Evolutionary conservation across 2,797 vertebrate species (phyloP), one percentile per base, ranked within the genome.

Genomic region (Anableps anableps): DNA sequence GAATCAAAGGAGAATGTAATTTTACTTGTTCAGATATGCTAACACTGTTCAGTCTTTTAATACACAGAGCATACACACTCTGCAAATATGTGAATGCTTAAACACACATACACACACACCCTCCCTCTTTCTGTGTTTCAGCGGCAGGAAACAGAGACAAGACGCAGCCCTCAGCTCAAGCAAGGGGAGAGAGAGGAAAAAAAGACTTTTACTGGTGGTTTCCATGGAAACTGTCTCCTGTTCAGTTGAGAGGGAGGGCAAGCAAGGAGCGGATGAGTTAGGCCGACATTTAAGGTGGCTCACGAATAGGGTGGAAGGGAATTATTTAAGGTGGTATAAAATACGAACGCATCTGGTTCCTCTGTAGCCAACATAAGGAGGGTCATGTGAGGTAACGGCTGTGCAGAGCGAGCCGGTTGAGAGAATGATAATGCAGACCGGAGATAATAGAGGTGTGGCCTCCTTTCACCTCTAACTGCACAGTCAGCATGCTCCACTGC

Each of bases 221-320:
- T 88, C 95, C 94, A 96, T 96, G 94, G 96, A 94, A 96, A 96
- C 95, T 93, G 94, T 92, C 89, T 94, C 91, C 91, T 85, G 87
- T 89, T 92, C 81, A 88, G 86, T 90, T 92, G 68, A 84, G 82
- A 85, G 89, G 91, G 91, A 91, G 91, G 91, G 92, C 88, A 90
- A 86, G 83, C 76, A 75, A 90, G 86, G 83, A 85, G 88, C 82
- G 72, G 85, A 88, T 86, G 89, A 89, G 90, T 89, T 91, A 80
- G 89, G 84, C 81, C 82, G 78, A 91, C 85, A 89, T 94, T 95
- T 92, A 94, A 93, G 93, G 91, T 93, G 90, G 92, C 84, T 89
- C 72, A 51, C 79, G 82, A 80, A 84, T 76, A 76, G 85, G 83
- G 78, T 89, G 88, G 80, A 88, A 90, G 88, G 92, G 81, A 90